Conservation (phyloP, 1,140 invertebrate genomes). For the Scaptomyza hsui region DNA sequence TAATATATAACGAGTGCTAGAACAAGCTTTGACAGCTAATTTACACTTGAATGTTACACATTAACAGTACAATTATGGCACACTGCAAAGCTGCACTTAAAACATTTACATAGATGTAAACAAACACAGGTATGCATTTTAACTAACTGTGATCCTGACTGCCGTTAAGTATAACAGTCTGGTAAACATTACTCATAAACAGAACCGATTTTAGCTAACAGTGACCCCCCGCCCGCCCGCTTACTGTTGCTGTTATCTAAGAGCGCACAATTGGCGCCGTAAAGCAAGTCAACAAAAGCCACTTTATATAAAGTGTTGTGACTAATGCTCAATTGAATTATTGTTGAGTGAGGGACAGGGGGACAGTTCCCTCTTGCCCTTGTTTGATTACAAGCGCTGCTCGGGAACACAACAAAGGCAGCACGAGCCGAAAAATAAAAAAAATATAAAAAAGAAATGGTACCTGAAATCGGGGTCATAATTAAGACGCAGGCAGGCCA, state of each 20-base stretch:
- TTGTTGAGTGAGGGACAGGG: conserved; percentile 11
- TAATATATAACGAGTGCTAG: neutral
- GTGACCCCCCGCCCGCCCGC: conserved; percentile 18
- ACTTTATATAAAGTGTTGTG: conserved; percentile 55
- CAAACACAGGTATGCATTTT: conserved; percentile 1
- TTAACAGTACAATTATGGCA: conserved; percentile 23
- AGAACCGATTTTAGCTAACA: conserved; percentile 17
- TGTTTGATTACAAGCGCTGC: conserved; percentile 29
- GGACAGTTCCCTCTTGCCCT: neutral
- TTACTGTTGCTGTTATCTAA: conserved; percentile 26
- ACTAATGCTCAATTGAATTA: conserved; percentile 74
- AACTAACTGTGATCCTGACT: conserved; percentile 26
- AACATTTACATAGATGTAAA: neutral
- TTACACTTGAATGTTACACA: neutral
- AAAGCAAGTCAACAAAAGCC: conserved; percentile 53
- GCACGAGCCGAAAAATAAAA: conserved; percentile 15
- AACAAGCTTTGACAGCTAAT: neutral
- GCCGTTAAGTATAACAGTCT: neutral
- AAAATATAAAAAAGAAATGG: conserved; percentile 1
- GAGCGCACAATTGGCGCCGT: conserved; percentile 24
- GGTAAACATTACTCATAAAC: neutral
- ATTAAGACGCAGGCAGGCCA: conserved; percentile 34
- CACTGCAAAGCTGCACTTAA: neutral
- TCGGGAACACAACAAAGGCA: conserved; percentile 43
- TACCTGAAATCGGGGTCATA: conserved; percentile 37